phyloP scores from a whole-genome alignment of 2,888 invertebrate species.

The Diaperis boleti region DNA sequence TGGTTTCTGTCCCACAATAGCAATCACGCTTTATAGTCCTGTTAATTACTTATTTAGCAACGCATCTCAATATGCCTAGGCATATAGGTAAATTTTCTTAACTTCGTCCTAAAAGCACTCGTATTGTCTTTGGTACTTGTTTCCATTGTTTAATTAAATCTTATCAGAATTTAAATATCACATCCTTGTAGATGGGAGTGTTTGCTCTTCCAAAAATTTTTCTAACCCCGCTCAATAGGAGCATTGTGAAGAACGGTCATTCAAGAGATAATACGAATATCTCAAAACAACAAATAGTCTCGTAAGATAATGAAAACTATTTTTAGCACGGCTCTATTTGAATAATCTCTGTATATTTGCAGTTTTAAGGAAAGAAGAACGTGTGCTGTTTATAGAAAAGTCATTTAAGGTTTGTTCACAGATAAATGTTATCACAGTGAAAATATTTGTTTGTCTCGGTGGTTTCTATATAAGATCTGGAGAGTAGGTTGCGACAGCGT shows the following conservation, averaged over 20 bases:
- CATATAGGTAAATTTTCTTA: too few species aligned
- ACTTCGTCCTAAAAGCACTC: not conserved
- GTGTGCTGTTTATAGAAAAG: conserved; percentile 27
- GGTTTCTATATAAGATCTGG: conserved; percentile 49
- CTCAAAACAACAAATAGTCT: not conserved
- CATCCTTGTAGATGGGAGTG: conserved; percentile 13
- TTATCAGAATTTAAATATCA: conserved; percentile 27
- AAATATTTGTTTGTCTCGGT: conserved; percentile 56
- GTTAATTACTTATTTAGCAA: not conserved
- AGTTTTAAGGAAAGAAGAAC: conserved; percentile 33
- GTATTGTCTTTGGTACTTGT: not conserved
- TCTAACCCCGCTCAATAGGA: conserved; percentile 2
- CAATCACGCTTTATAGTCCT: not conserved
- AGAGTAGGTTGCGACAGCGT: conserved; percentile 53
- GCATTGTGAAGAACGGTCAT: not conserved
- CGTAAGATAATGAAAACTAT: conserved; percentile 4
- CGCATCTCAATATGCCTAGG: too few species aligned
- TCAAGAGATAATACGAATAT: conserved; percentile 8
- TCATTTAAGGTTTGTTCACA: conserved; percentile 41
- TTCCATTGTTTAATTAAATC: conserved; percentile 7
- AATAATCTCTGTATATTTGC: conserved; percentile 34
- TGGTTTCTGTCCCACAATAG: not conserved
- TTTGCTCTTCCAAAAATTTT: not conserved
- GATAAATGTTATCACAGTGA: conserved; percentile 55
- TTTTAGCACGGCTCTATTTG: conserved; percentile 21